Percentiles rank a stretch among this genome's conserved stretches.
phyloP scores from a whole-genome alignment of 2,797 vertebrate genomes.

The Columba guinea region DNA sequence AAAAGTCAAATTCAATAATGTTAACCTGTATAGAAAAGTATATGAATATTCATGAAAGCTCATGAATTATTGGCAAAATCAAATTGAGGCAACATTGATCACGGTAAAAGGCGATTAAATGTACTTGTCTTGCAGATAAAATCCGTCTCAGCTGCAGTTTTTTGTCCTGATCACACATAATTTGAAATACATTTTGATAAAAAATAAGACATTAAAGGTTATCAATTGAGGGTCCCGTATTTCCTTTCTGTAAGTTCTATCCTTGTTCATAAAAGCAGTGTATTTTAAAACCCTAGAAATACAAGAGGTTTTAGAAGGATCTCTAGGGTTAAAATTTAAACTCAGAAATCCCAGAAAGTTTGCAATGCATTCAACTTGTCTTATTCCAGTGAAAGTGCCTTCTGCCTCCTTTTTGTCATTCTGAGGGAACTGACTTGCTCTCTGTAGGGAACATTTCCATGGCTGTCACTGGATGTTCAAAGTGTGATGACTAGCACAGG shows the following conservation, averaged over 20 bases:
- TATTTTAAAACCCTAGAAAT: constrained; percentile 3
- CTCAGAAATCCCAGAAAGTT: constrained; percentile 24
- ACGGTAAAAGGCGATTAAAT: constrained; percentile 68
- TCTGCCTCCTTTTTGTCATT: not conserved
- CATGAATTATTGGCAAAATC: constrained; percentile 71
- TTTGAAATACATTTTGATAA: constrained; percentile 31
- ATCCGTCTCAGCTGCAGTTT: constrained; percentile 41
- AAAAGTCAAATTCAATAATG: constrained; percentile 68
- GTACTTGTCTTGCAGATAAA: constrained; percentile 20
- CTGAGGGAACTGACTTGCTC: not conserved
- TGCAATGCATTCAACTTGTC: not conserved
- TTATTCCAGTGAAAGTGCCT: not conserved
- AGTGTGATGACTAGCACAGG: not conserved
- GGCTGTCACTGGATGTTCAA: not conserved
- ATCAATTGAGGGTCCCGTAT: not conserved
- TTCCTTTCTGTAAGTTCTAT: constrained; percentile 14
- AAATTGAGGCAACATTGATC: constrained; percentile 61
- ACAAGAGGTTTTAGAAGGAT: constrained; percentile 30
- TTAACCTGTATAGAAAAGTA: constrained; percentile 16
- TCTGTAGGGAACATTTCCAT: not conserved
- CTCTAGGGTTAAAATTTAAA: constrained; percentile 30
- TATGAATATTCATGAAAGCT: constrained; percentile 69
- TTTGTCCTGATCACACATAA: not conserved
- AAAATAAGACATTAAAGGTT: not conserved
- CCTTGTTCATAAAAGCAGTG: not conserved